Percentiles rank a stretch among this genome's conserved stretches.
phyloP scores from a whole-genome alignment of 2,888 invertebrate genomes.

The Apodemia zela region DNA sequence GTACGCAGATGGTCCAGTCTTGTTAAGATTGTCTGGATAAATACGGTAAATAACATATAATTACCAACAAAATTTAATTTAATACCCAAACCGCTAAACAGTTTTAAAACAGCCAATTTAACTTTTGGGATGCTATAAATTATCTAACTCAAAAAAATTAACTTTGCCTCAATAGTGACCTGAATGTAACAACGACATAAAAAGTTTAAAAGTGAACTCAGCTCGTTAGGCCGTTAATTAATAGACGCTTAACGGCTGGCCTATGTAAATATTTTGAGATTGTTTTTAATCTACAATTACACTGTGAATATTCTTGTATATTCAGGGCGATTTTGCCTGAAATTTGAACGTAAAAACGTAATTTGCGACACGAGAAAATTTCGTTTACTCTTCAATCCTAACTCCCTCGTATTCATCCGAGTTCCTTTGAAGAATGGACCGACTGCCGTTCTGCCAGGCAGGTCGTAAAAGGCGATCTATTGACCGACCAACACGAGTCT shows the following conservation, averaged over 20 bases:
- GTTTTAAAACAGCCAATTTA: conserved; percentile 16
- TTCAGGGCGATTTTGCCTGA: too few species aligned
- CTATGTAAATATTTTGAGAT: conserved; percentile 15
- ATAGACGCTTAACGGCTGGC: conserved; percentile 32
- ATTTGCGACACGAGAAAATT: too few species aligned
- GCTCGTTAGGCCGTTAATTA: conserved; percentile 40
- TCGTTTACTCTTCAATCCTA: too few species aligned
- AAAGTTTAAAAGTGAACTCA: conserved; percentile 36
- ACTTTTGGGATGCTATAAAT: conserved; percentile 29
- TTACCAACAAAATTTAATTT: not conserved
- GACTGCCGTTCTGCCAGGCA: too few species aligned
- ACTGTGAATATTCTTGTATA: not conserved
- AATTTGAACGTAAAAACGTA: too few species aligned
- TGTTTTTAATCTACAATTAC: conserved; percentile 1
- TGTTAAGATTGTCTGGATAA: not conserved
- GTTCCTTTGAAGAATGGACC: too few species aligned
- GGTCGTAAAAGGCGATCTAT: too few species aligned
- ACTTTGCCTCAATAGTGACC: conserved; percentile 22
- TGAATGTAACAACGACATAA: conserved; percentile 24
- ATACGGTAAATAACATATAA: not conserved
- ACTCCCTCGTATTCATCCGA: too few species aligned
- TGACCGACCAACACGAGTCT: too few species aligned
- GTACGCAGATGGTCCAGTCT: not conserved
- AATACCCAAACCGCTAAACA: conserved; percentile 14
- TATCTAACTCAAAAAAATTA: conserved; percentile 26